Evolutionary conservation across 2,797 vertebrate genomes (phyloP).

Genomic region (Eospalax fontanierii): DNA sequence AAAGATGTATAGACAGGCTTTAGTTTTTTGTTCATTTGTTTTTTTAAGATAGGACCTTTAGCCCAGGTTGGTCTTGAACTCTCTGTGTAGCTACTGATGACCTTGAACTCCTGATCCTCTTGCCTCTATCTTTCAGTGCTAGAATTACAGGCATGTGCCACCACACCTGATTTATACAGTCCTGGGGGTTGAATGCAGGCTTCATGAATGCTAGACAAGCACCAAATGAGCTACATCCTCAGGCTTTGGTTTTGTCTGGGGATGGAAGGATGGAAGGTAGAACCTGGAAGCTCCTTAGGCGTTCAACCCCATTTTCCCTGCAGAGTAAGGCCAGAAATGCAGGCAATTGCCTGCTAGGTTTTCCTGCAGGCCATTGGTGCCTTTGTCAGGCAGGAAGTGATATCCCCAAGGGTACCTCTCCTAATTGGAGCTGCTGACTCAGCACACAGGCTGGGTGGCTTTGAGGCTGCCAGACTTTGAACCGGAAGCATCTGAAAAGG

Average conservation of each 20-base stretch:
- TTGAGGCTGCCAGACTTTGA: slow-evolving; percentile 39
- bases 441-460: neutral
- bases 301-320: neutral
- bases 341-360: neutral
- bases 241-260: neutral
- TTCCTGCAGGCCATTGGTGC: slow-evolving; percentile 27
- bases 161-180: neutral
- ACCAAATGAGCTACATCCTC: neutral
- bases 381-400: slow-evolving; percentile 63
- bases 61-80: neutral
- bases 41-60: neutral
- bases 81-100: neutral
- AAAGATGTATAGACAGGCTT: neutral
- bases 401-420: slow-evolving; percentile 14
- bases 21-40: neutral
- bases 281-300: neutral
- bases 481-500: slow-evolving; percentile 70
- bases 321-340: neutral
- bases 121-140: neutral
- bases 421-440: slow-evolving; percentile 76
- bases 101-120: neutral
- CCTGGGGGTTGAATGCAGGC: neutral
- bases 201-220: too few species aligned
- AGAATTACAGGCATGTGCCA: neutral
- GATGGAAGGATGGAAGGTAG: neutral